Evolutionary conservation across 2,797 vertebrate genomes (phyloP).

Genomic region (Poecile montanus): DNA sequence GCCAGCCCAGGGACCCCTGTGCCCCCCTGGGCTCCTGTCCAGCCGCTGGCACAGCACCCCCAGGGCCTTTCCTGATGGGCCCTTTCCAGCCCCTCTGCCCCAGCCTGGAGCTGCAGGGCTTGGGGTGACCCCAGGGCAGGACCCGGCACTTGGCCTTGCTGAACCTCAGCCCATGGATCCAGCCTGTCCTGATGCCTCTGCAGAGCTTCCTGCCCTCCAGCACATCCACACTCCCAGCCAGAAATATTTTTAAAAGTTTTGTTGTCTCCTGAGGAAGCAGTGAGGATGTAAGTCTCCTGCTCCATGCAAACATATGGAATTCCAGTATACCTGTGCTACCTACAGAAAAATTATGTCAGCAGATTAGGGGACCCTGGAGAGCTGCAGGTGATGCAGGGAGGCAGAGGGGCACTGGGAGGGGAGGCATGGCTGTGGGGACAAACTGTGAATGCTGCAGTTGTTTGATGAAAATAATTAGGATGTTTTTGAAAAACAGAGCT

Average conservation of each 20-base stretch:
- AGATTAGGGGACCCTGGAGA: neutral
- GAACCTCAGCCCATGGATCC: neutral
- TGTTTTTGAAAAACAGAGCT: neutral
- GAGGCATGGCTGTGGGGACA: neutral
- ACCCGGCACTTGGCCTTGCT: neutral
- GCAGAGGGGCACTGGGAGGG: neutral
- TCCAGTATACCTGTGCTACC: neutral
- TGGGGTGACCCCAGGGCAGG: neutral
- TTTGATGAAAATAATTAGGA: neutral
- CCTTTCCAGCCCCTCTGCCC: neutral
- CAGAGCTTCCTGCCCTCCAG: neutral
- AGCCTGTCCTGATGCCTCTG: neutral
- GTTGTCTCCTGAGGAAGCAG: neutral
- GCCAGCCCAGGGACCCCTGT: neutral
- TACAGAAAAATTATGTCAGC: neutral
- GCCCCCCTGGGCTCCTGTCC: neutral
- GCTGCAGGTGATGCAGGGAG: neutral
- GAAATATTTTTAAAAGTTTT: neutral
- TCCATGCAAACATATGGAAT: fast-evolving
- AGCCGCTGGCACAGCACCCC: neutral
- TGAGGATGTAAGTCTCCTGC: neutral
- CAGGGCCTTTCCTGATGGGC: neutral
- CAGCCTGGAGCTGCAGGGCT: neutral
- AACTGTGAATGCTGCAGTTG: neutral
- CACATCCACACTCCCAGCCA: neutral